Percentiles rank a stretch among this genome's conserved stretches.
phyloP scores from a whole-genome alignment of 2,113 vertebrate species.

The Gila orcuttii region DNA sequence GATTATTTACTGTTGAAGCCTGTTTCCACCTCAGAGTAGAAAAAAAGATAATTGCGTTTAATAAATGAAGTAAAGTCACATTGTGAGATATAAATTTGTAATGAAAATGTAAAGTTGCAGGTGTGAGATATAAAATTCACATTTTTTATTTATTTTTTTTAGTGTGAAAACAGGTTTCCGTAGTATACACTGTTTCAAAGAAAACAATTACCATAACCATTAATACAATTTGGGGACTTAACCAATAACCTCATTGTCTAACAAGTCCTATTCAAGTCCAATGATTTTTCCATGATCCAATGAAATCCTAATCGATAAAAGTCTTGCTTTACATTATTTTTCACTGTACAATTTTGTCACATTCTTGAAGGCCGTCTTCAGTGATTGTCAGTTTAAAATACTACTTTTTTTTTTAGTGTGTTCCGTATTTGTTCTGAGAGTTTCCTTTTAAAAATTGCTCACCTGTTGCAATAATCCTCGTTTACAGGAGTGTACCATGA shows the following conservation, averaged over 20 bases:
- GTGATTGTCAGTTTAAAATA: neutral
- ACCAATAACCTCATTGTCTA: neutral
- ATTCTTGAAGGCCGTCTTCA: neutral
- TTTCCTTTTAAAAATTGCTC: neutral
- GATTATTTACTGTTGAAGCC: neutral
- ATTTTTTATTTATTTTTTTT: neutral
- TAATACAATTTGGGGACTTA: neutral
- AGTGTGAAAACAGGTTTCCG: neutral
- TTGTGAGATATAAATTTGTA: neutral
- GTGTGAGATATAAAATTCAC: neutral
- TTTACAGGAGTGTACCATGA: constrained; percentile 90
- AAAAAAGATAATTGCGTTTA: neutral
- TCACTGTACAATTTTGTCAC: neutral
- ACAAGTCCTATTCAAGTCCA: no score
- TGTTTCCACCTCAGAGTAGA: neutral
- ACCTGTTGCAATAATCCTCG: constrained; percentile 13
- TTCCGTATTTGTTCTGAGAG: neutral
- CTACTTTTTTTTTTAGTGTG: neutral
- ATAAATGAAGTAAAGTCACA: neutral
- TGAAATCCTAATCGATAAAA: neutral
- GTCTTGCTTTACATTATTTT: neutral
- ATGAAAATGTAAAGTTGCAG: neutral
- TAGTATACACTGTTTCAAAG: neutral
- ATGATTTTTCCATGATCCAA: neutral
- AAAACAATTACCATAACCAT: neutral